Evolutionary conservation across 2,888 invertebrate genomes (phyloP), one percentile per base, ranked within the genome.

Genomic region (Epirrhoe tristata): DNA sequence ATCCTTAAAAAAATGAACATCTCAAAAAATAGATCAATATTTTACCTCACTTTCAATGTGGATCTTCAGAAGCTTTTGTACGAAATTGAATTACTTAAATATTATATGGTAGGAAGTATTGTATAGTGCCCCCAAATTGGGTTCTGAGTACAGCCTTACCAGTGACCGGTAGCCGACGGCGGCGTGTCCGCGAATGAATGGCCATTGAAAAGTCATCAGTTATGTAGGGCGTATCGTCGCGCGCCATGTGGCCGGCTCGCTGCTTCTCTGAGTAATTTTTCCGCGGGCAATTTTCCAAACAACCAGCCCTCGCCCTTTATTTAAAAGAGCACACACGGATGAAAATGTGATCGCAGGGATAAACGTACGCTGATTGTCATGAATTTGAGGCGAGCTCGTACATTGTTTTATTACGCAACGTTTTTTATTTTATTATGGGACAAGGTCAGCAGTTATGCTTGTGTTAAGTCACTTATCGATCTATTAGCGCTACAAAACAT

Each of bases 151-250:
- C 67, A 6, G 52, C 60, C 48, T 24, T 46, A 56, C 48, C 58
- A 39, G 58, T 61, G 64, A 58, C 63, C 60, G 60, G 60, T 57
- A 54, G 65, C 75, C 75, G n/a, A n/a, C n/a, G 78, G 77, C 74
- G 76, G 81, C 78, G 78, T 81, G 85, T 82, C 85, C 86, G 83
- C 85, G 86, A 88, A 91, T 89, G 90, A 90, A 91, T 90, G 86
- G 87, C 91, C 90, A 93, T 93, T 87, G 91, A 87, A 92, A 93
- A 92, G 89, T 90, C 92, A 93, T 93, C 91, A 93, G 92, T 91
- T 91, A 92, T 91, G 90, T 89, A 89, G 88, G 89, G 85, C 88
- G 86, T 85, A 88, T 85, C 86, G 88, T 84, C 85, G 67, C 83
- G 87, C 91, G 87, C 90, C 93, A 93, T 93, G 89, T 91, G 92